phyloP scores from a whole-genome alignment of 2,113 vertebrate species.

The Aegotheles bennettii region DNA sequence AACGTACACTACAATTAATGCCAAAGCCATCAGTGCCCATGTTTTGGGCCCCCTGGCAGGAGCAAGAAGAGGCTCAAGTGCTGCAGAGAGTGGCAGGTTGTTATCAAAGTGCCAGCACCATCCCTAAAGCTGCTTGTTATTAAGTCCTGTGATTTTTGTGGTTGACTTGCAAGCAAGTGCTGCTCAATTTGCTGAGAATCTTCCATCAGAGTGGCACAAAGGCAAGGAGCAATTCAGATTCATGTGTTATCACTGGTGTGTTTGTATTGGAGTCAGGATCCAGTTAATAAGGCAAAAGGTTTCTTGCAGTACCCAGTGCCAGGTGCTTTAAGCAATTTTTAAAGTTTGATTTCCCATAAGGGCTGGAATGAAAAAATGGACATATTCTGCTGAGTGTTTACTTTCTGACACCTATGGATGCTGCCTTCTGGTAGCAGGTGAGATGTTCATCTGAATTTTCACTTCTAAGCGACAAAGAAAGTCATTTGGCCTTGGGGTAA shows the following conservation, averaged over 20 bases:
- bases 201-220: not conserved
- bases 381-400: not conserved
- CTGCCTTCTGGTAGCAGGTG: not conserved
- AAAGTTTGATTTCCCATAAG: not conserved
- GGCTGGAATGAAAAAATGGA: not conserved
- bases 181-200: not conserved
- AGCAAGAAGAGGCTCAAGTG: not conserved
- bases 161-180: not conserved
- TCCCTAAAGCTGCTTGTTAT: not conserved
- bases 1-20: not conserved
- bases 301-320: not conserved
- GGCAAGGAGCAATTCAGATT: not conserved
- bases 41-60: not conserved
- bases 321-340: not conserved
- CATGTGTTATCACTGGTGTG: rapidly evolving
- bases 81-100: not conserved
- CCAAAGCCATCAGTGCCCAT: not conserved
- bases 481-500: not conserved
- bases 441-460: not conserved
- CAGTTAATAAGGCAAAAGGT: not conserved
- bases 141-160: not conserved
- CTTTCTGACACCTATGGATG: not conserved
- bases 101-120: not conserved
- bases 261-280: not conserved
- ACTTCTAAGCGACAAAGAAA: not conserved